A percentile compares a stretch with the other conserved stretches of the same genome.
These are phyloP conservation scores for Heliconius hortense DNA, from an alignment of 2,888 invertebrate species.

Conservation along the genomic window DNA sequence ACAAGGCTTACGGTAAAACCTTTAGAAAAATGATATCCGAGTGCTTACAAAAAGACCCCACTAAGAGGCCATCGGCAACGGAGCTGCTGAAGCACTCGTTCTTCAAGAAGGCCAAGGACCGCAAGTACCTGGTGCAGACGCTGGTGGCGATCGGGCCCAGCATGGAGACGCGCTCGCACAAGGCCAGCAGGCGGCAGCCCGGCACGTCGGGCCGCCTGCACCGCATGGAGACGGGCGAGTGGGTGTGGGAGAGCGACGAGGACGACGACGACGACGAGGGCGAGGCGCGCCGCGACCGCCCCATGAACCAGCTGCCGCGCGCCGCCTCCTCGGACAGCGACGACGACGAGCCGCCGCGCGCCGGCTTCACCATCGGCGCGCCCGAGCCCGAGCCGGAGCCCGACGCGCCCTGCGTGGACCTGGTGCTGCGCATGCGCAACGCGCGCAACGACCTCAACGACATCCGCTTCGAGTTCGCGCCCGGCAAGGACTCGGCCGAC, in stretches of 20 bases:
- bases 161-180: constrained; percentile 95
- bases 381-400: constrained; percentile 72
- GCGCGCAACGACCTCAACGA: constrained; percentile 96
- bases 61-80: constrained; percentile 96
- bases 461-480: constrained; percentile 98
- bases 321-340: constrained; percentile 84
- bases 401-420: constrained; percentile 85
- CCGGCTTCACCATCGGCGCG: constrained; percentile 68
- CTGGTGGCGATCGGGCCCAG: constrained; percentile 93
- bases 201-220: constrained; percentile 93
- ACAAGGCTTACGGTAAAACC: constrained; percentile 98
- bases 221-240: constrained; percentile 97
- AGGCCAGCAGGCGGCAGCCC: constrained; percentile 91
- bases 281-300: constrained; percentile 80
- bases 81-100: constrained; percentile 98
- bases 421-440: constrained; percentile 95
- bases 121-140: constrained; percentile 93
- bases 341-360: constrained; percentile 70
- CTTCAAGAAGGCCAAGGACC: constrained; percentile 98
- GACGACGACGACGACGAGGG: constrained; percentile 85
- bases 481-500: constrained; percentile 95
- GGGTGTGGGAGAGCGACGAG: constrained; percentile 99
- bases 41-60: constrained; percentile 97
- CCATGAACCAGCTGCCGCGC: constrained; percentile 83
- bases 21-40: constrained; percentile 99